These are phyloP conservation scores for Sminthurides aquaticus DNA, from an alignment of 2,888 invertebrate species.

Conservation along the genomic window DNA sequence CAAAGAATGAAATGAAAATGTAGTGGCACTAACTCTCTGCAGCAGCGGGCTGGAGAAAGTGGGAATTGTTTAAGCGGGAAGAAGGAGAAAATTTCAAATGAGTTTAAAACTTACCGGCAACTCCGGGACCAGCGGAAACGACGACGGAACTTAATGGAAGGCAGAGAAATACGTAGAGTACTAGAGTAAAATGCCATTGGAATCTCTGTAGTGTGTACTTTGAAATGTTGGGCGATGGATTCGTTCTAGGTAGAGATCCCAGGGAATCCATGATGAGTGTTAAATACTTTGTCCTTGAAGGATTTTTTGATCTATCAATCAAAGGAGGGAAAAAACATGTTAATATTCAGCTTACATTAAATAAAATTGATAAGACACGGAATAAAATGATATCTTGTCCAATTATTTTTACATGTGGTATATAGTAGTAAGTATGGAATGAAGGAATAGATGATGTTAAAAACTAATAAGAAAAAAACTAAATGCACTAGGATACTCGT, in stretches of 20 bases:
- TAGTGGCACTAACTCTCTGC: too few species aligned
- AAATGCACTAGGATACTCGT: too few species aligned
- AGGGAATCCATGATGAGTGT: background rate
- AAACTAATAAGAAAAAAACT: too few species aligned
- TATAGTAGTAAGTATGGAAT: too few species aligned
- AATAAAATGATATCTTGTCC: too few species aligned
- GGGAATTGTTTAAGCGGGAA: too few species aligned
- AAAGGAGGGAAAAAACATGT: background rate
- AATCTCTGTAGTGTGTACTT: background rate
- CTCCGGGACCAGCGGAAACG: background rate
- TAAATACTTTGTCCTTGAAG: conserved; percentile 15
- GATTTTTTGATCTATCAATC: conserved; percentile 15
- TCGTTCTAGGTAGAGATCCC: background rate
- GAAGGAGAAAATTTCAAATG: too few species aligned
- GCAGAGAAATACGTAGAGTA: background rate
- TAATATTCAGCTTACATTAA: background rate
- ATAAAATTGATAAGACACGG: background rate
- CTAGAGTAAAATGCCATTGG: background rate
- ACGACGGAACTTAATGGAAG: background rate
- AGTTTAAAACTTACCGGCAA: background rate
- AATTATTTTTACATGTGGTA: too few species aligned
- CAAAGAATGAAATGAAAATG: too few species aligned
- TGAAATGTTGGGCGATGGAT: background rate
- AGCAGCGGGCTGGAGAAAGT: too few species aligned
- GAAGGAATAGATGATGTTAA: too few species aligned